Conservation (phyloP, 2,113 vertebrate genomes). For the Oplegnathus fasciatus region DNA sequence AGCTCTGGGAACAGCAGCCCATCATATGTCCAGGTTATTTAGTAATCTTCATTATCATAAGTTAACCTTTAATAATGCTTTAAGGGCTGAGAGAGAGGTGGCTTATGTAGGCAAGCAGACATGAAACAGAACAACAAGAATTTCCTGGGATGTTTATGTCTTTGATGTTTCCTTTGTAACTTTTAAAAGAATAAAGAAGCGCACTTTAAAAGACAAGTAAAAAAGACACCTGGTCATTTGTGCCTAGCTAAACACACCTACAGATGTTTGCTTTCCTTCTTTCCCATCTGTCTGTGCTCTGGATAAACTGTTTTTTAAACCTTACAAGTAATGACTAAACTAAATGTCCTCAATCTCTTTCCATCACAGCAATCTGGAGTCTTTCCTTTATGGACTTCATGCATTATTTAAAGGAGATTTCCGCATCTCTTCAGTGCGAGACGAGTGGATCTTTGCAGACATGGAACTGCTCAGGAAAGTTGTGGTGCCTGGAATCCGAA, state of each 20-base stretch:
- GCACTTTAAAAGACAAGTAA: not conserved
- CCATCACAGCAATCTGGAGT: constrained; percentile 94
- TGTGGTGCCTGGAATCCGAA: constrained; percentile 97
- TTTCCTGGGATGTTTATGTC: not conserved
- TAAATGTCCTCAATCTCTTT: not conserved
- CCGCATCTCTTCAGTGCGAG: constrained; percentile 96
- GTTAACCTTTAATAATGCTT: not conserved
- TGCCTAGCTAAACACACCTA: not conserved
- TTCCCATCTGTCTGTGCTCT: not conserved
- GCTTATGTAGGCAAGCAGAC: not conserved
- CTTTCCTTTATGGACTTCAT: constrained; percentile 97
- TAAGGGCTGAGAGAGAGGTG: not conserved
- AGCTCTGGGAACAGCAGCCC: constrained; percentile 96
- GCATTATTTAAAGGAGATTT: constrained; percentile 99
- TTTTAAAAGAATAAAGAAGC: not conserved
- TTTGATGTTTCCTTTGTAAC: constrained; percentile 1
- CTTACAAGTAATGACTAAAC: not conserved
- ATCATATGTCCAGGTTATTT: constrained; percentile 97
- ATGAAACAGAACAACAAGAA: not conserved
- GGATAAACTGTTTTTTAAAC: not conserved
- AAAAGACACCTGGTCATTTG: not conserved
- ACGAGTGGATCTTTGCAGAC: constrained; percentile 99
- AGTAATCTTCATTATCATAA: constrained; percentile 5
- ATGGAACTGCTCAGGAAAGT: constrained; percentile 98
- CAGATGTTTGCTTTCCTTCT: not conserved